phyloP scores from a whole-genome alignment of 2,888 invertebrate species.

The Polylopha cassiicola region DNA sequence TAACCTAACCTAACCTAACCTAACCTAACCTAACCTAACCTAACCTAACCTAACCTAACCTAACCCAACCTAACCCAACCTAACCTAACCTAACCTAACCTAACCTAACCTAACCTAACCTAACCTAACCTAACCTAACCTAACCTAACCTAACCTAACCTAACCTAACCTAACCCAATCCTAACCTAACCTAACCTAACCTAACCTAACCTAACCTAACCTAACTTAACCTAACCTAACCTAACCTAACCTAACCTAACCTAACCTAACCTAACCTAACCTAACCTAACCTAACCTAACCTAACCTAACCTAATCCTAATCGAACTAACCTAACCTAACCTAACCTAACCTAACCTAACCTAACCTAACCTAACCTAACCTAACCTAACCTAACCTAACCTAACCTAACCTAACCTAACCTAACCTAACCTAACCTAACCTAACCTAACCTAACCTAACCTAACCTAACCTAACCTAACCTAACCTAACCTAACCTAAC shows the following conservation, averaged over 20 bases:
- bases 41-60: slow-evolving; percentile 16
- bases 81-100: slow-evolving; percentile 26
- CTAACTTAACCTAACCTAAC: slow-evolving; percentile 17
- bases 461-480: slow-evolving; percentile 19
- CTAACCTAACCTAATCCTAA: slow-evolving; percentile 16
- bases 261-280: slow-evolving; percentile 19
- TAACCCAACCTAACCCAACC: slow-evolving; percentile 21
- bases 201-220: slow-evolving; percentile 19
- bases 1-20: slow-evolving; percentile 25
- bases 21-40: slow-evolving; percentile 23
- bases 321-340: slow-evolving; percentile 16
- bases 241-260: slow-evolving; percentile 19
- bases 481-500: slow-evolving; percentile 17
- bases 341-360: slow-evolving; percentile 17
- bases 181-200: slow-evolving; percentile 13
- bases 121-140: slow-evolving; percentile 22
- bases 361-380: slow-evolving; percentile 17
- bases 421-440: slow-evolving; percentile 11
- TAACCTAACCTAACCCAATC: slow-evolving; percentile 9
- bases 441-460: slow-evolving; percentile 12
- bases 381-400: slow-evolving; percentile 18
- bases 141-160: slow-evolving; percentile 19
- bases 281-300: slow-evolving; percentile 14
- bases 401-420: slow-evolving; percentile 15
- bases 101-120: slow-evolving; percentile 24